phyloP scores from a whole-genome alignment of 1,140 invertebrate genomes.

The Pinna nobilis region DNA sequence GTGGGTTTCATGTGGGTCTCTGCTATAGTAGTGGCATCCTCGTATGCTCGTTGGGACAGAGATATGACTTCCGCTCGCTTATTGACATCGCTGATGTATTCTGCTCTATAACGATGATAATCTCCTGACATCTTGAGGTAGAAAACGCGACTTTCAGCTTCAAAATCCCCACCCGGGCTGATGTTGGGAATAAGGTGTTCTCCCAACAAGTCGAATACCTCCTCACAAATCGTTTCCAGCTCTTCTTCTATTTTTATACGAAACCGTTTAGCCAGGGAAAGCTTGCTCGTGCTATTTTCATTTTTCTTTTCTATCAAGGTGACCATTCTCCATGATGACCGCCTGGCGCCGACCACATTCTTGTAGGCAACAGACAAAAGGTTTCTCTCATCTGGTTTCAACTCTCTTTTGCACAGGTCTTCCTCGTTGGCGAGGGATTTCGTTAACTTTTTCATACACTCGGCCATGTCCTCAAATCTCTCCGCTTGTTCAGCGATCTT shows the following conservation, averaged over 20 bases:
- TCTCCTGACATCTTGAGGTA: slow-evolving; percentile 99
- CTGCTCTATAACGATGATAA: slow-evolving; percentile 99
- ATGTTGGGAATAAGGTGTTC: slow-evolving; percentile 88
- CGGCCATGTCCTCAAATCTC: slow-evolving; percentile 68
- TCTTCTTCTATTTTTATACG: slow-evolving; percentile 99
- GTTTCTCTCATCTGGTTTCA: slow-evolving; percentile 86
- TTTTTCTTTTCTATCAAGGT: slow-evolving; percentile 92
- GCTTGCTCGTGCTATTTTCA: slow-evolving; percentile 97
- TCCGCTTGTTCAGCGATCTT: slow-evolving; percentile 66
- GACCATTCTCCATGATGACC: slow-evolving; percentile 98
- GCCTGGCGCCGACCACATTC: slow-evolving; percentile 98
- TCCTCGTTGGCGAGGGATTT: slow-evolving; percentile 35
- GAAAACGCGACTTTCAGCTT: slow-evolving; percentile 97
- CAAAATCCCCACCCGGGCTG: too few species aligned
- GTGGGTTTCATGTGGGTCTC: slow-evolving; percentile 99
- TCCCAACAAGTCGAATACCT: slow-evolving; percentile 96
- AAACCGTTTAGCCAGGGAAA: slow-evolving; percentile 78
- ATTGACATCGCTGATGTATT: slow-evolving; percentile 93
- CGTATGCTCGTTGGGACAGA: slow-evolving; percentile 99
- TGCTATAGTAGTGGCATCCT: slow-evolving; percentile 98
- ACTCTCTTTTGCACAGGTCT: slow-evolving; percentile 45
- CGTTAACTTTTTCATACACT: slow-evolving; percentile 57
- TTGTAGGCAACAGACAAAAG: slow-evolving; percentile 99
- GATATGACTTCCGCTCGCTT: slow-evolving; percentile 83
- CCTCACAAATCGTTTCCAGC: slow-evolving; percentile 98